Base-by-base conservation (phyloP, 2,797 vertebrate genomes). In the Mormyrops boulengeri region DNA sequence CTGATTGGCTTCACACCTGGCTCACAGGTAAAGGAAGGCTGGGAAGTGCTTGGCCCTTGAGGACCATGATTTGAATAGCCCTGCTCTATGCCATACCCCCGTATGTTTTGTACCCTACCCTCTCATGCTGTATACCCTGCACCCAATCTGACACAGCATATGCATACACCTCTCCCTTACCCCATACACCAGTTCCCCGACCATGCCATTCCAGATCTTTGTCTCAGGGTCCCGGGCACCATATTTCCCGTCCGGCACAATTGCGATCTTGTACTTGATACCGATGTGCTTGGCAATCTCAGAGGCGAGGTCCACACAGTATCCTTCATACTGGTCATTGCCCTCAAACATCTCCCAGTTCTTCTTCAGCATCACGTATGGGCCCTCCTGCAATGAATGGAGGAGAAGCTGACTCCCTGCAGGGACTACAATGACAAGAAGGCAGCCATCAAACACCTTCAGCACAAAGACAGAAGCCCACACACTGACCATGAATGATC, bases 341-440 rank as follows among this genome's bases (percentile, higher is more conserved):
- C 98, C 98, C 94, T 99, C 98, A 96, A 97, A 97, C 93, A 97
- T 96, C 95, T 99, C 98, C 93, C 97, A 97, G 96, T 99, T 99
- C 97, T 99, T 99, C 97, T 98, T 99, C 91, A 97, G 97, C 98
- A 99, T 99, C 95, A 99, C 98, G 93, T 99, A 99, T 91, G 98
- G 98, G 91, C 97, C 97, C 96, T 99, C 98, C 98, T 99, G 97
- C 95, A 97, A 96, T 93, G 50, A 89, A 17, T 41, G 91, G 91
- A 94, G 91, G 92, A 93, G 84, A 93, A 92, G 30, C 22, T 55
- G 92, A 93, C 26, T 92, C 91, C 80, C 17, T 19, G 38, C 49
- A 26, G 12, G 2, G 49, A 47, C 14, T 69, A 53, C 66, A 88
- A 4, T 22, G 80, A 66, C 69, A 34, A 49, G 19, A 77, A 87